Evolutionary conservation across 2,113 vertebrate species (phyloP), one percentile per base, ranked within the genome.

Genomic region (Formicarius rufipectus): DNA sequence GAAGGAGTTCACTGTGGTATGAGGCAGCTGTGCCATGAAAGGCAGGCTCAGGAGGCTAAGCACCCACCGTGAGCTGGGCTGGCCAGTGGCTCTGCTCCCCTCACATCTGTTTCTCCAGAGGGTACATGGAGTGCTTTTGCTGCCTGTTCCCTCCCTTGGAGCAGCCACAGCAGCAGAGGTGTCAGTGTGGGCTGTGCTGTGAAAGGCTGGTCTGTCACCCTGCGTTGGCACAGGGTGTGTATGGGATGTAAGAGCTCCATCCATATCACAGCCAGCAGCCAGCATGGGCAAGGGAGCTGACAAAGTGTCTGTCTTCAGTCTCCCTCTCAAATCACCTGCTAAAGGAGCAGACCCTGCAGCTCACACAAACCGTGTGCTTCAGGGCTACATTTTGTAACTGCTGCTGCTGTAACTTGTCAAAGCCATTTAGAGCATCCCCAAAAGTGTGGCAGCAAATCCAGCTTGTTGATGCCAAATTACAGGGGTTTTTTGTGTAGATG

Each of bases 11-110:
- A 2, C 10, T 1, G 23, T 3, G 37, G 22, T 3, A 39, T 14
- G 52, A 18, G 7, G 4, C 0, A 11, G 56, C 58, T 39, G 6
- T 27, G 59, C n/a, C 17, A 2, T 3, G 2, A 6, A 3, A 35
- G 15, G 15, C 0, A 17, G 42, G 52, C 42, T 68, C 18, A 6
- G 39, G 45, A 27, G 9, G 14, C 58, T 22, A 42, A 25, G 66
- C 49, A 11, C 33, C 55, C 2, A 3, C 35, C 1, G 1, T 1
- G 22, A 49, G 42, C 22, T 23, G n/a, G 49, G 55, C 55, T 23
- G 42, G 44, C 28, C 2, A 6, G 30, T 13, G 52, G 42, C 44
- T 69, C 31, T 20, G 39, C 80, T 63, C 30, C 9, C 18, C 74
- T 31, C 52, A 22, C 18, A 7, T 19, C 45, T 1, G 2, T 20